phyloP scores from a whole-genome alignment of 1,140 invertebrate species.

The Drosophila mojavensis region DNA sequence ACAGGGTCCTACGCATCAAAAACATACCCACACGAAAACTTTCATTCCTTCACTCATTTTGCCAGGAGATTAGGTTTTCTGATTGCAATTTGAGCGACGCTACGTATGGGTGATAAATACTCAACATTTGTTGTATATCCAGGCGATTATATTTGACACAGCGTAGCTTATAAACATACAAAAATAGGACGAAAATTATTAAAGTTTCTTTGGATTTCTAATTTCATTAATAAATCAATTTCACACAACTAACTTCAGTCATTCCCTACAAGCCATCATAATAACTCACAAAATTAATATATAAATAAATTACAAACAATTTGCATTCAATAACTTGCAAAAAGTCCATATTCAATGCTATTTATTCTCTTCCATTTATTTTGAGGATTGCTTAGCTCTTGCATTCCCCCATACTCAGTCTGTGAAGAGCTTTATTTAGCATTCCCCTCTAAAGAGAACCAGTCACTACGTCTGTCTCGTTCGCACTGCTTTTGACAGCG shows the following conservation, averaged over 20 bases:
- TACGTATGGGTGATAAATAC: not conserved
- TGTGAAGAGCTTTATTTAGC: not conserved
- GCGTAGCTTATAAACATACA: too few species aligned
- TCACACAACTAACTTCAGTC: too few species aligned
- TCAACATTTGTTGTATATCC: too few species aligned
- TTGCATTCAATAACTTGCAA: not conserved
- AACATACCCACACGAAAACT: too few species aligned
- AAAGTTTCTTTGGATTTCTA: too few species aligned
- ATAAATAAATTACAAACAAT: too few species aligned
- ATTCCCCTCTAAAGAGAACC: not conserved
- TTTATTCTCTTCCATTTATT: slow-evolving; percentile 1
- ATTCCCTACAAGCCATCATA: too few species aligned
- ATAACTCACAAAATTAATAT: too few species aligned
- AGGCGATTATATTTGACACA: too few species aligned
- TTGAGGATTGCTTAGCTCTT: not conserved
- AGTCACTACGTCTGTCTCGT: not conserved
- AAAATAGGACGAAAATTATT: too few species aligned
- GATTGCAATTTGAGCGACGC: slow-evolving; percentile 25
- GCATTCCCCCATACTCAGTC: not conserved
- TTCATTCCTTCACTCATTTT: slow-evolving; percentile 8
- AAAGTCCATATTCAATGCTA: not conserved
- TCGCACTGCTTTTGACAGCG: not conserved
- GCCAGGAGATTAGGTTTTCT: slow-evolving; percentile 4
- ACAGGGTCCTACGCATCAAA: not conserved
- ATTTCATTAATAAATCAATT: too few species aligned